These are phyloP conservation scores for Parnassius glacialis DNA, from an alignment of 2,888 invertebrate genomes.

Conservation along the genomic window DNA sequence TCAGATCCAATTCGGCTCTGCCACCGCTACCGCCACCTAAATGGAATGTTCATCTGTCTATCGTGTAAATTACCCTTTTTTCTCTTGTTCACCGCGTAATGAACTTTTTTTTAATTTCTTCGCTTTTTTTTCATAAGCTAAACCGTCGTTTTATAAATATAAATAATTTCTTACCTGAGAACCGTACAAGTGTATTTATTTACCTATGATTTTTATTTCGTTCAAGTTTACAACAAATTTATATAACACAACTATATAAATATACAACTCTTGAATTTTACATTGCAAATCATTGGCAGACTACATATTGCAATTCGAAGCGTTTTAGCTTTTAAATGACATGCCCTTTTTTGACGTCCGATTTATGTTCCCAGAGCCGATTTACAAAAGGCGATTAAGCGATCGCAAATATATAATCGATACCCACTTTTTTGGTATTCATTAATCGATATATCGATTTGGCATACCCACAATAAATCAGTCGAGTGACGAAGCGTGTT, in stretches of 20 bases:
- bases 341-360: not conserved
- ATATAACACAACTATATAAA: no score
- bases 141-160: no score
- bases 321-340: no score
- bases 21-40: conserved; percentile 39
- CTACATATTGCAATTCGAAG: no score
- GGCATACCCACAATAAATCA: conserved; percentile 51
- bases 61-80: conserved; percentile 33
- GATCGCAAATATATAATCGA: conserved; percentile 38
- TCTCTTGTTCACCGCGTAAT: conserved; percentile 25
- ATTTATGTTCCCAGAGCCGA: not conserved
- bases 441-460: conserved; percentile 19
- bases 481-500: conserved; percentile 36
- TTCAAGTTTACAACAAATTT: no score
- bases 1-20: conserved; percentile 48
- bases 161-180: no score
- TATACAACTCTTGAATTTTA: no score
- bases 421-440: conserved; percentile 30
- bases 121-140: not conserved
- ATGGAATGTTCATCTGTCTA: conserved; percentile 44
- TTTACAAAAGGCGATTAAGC: conserved; percentile 29
- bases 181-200: no score
- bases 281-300: no score
- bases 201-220: no score
- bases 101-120: conserved; percentile 3